Evolutionary conservation across 2,888 invertebrate genomes (phyloP), one percentile per base, ranked within the genome.

Genomic region (Smittia aterrima): DNA sequence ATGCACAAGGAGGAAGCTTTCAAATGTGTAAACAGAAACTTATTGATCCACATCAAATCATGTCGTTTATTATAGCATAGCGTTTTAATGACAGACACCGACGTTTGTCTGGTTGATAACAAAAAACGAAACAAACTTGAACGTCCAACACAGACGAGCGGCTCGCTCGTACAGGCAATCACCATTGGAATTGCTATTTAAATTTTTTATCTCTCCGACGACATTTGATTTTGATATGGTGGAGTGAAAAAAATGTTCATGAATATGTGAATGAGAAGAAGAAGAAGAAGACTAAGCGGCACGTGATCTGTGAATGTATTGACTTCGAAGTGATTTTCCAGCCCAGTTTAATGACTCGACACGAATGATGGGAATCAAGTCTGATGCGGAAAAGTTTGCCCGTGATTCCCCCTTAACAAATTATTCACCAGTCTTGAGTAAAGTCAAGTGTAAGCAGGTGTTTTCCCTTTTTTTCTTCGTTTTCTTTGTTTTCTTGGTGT

Each of bases 291-390:
- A 32, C 38, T 38, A 22, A 32, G 41, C 38, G 67, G 67, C 67
- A 67, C 67, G 67, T 67, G 67, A 67, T 67, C n/a, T 67, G 67
- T 24, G 40, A 67, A 41, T 67, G 67, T 25, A n/a, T 58, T 58
- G 20, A 18, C n/a, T 58, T 18, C 9, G 18, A 58, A 58, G 18
- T 58, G 7, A 58, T 58, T 58, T 20, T 58, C 47, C 47, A 58
- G 7, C 18, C 18, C 9, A 58, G 20, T 20, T 20, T 58, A 18
- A 20, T 58, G 32, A 32, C 32, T 32, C 32, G 32, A 32, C 32
- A 32, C 32, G 32, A 32, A 32, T 32, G 32, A 32, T 32, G 32
- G 32, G 32, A 32, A 32, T 32, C 32, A 32, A 32, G 32, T 32
- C 32, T 32, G 32, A 32, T 32, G 32, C 32, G 32, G 32, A 32